Percentiles rank a stretch among this genome's conserved stretches.
These are phyloP conservation scores for Mimumesa dahlbomi DNA, from an alignment of 2,888 invertebrate genomes.

Conservation along the genomic window DNA sequence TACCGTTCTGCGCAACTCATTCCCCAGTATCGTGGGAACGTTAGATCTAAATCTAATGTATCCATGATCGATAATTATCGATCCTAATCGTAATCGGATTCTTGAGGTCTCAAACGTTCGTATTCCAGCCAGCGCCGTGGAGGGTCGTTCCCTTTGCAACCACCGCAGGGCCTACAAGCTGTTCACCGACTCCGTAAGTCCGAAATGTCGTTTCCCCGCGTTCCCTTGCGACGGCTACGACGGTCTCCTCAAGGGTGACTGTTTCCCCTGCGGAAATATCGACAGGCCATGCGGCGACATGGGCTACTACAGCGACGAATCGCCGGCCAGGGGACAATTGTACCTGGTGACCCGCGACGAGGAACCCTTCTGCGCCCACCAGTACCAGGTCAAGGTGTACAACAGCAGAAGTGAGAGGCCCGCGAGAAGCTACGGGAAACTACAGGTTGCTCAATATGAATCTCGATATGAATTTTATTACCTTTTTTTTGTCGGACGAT, in stretches of 20 bases:
- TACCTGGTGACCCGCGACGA: slow-evolving; percentile 94
- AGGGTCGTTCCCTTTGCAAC: slow-evolving; percentile 94
- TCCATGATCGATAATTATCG: too few relatives aligned
- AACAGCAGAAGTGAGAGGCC: slow-evolving; percentile 86
- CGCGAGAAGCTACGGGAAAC: slow-evolving; percentile 88
- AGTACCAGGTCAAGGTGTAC: slow-evolving; percentile 89
- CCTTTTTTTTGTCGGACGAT: background rate
- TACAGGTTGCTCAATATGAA: too few relatives aligned
- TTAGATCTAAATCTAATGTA: too few relatives aligned
- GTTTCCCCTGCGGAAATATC: slow-evolving; percentile 86
- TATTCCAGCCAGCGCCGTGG: slow-evolving; percentile 86
- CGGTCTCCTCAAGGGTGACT: slow-evolving; percentile 89
- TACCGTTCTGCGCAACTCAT: too few relatives aligned
- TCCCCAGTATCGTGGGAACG: too few relatives aligned
- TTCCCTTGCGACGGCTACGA: slow-evolving; percentile 94
- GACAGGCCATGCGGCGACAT: slow-evolving; percentile 91
- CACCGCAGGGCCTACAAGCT: slow-evolving; percentile 96
- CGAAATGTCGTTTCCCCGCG: slow-evolving; percentile 94
- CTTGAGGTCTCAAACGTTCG: too few relatives aligned
- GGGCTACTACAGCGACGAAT: slow-evolving; percentile 95
- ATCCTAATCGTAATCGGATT: too few relatives aligned
- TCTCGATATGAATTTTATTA: background rate
- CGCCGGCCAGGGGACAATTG: slow-evolving; percentile 91
- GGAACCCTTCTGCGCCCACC: slow-evolving; percentile 96
- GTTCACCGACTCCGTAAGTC: slow-evolving; percentile 96